Evolutionary conservation across 1,140 invertebrate species (phyloP), one percentile per base, ranked within the genome.

Genomic region (Psilanteris sp.): DNA sequence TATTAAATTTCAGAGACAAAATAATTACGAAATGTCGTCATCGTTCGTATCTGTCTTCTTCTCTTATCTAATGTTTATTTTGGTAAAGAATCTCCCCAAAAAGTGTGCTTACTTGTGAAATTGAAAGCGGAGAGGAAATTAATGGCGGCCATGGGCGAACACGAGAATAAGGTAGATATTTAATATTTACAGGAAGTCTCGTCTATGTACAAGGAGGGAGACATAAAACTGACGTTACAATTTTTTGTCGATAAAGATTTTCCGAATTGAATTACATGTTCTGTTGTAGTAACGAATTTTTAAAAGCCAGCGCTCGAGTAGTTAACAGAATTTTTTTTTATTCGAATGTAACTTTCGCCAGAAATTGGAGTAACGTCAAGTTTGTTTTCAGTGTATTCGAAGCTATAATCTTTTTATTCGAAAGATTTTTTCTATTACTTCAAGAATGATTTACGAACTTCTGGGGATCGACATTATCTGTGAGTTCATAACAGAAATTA

Each of bases 91-190:
- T 11, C 36, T 43, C 27, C 61, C 46, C 16, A 43, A 24, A 29
- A 54, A 64, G 36, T 32, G 61, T 16, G 16, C 36, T 27, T 64
- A 64, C 44, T 64, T 34, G 46, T 26, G 61, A 64, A 54, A 64
- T 64, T 54, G 61, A 27, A 64, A 64, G 44, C 46, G 54, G 27
- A 39, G 37, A 52, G 36, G 36, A 64, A 64, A 64, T 64, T 64
- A 64, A 64, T 64, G 61, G 57, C n/a, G n/a, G n/a, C n/a, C n/a
- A n/a, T n/a, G n/a, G n/a, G 16, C 46, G 36, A 62, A 7, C 34
- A n/a, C 16, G 29, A 14, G 24, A 62, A 44, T 15, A 31, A 64
- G 24, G 26, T 24, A 31, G 43, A 50, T 39, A 9, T 54, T 43
- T 54, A 64, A 52, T 50, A 64, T 64, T 64, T 64, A 64, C 36